Base-by-base conservation (phyloP, 2,113 vertebrate species). In the Camelus bactrianus region DNA sequence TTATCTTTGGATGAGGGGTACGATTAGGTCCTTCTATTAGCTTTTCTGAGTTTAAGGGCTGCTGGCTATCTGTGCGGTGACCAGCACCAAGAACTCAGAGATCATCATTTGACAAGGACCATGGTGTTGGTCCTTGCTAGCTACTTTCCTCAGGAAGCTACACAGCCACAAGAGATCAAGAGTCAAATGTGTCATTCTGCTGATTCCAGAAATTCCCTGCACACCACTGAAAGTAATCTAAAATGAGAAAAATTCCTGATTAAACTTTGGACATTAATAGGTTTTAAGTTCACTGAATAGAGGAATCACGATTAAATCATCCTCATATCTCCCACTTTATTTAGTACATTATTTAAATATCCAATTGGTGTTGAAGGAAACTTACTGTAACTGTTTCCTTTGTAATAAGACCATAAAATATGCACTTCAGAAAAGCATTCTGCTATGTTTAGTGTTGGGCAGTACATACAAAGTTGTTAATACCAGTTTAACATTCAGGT, bases 331-430 rank as follows among this genome's bases (percentile, higher is more conserved):
- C 87, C 26, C 24, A 86, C 12, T 42, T 48, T 76, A 83, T 92
- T 92, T 89, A 95, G 50, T 76, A 91, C 14, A 85, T 91, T 79
- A 96, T 35, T 93, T 94, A 94, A 89, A 86, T 20, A 73, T 13
- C 35, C 54, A 93, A 64, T 48, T 62, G 56, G 46, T 94, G 38
- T 28, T 73, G n/a, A 83, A 93, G 48, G 56, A 90, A 91, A 89
- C 30, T 85, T 82, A 88, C 1, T 91, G 17, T 62, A 50, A 88
- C 77, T 94, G 81, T 93, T 95, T 96, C 22, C 24, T 89, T 97
- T 96, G 82, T 67, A 98, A 91, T 73, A 50, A 96, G 84, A 64
- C 7, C 19, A 85, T 91, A 91, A 96, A 79, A 94, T 54, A 82
- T 14, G 26, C 11, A 87, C 48, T 91, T 84, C 50, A 84, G 28